A percentile compares a stretch with the other conserved stretches of the same genome.
Evolutionary conservation across 2,888 invertebrate species (phyloP).

Genomic region (Sipunculus nudus): DNA sequence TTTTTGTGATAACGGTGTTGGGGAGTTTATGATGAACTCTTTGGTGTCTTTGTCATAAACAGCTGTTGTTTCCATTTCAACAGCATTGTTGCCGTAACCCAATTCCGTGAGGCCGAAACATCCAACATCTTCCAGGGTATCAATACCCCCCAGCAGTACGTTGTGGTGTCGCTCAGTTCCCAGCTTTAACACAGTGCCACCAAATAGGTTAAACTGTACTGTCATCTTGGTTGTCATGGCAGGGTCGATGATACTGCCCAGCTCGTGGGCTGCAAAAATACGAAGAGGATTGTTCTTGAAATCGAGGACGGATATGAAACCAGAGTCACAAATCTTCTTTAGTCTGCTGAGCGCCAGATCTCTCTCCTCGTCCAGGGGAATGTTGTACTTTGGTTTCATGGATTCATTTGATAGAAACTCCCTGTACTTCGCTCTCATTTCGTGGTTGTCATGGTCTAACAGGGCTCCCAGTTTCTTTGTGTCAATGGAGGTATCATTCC

Average conservation of each 20-base stretch:
- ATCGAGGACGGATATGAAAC: conserved; percentile 39
- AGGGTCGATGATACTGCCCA: conserved; percentile 38
- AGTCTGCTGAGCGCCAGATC: conserved; percentile 35
- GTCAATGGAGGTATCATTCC: conserved; percentile 19
- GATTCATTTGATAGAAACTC: conserved; percentile 23
- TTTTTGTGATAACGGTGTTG: conserved; percentile 37
- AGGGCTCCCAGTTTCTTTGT: conserved; percentile 24
- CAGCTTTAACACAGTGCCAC: conserved; percentile 58
- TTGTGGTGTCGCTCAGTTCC: conserved; percentile 61
- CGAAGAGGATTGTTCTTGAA: conserved; percentile 37
- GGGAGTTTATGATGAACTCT: conserved; percentile 39
- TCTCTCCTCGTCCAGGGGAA: conserved; percentile 34
- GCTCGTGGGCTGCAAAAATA: conserved; percentile 40
- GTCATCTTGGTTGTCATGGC: conserved; percentile 42
- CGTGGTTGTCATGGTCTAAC: conserved; percentile 38
- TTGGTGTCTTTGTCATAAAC: conserved; percentile 34
- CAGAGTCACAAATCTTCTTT: conserved; percentile 36
- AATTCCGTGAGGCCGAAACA: conserved; percentile 41
- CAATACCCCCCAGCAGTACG: conserved; percentile 44
- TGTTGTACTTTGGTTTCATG: conserved; percentile 32
- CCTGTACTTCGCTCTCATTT: conserved; percentile 31
- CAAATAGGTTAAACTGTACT: conserved; percentile 57
- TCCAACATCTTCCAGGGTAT: conserved; percentile 36
- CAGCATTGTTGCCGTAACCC: conserved; percentile 43
- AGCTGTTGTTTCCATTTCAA: conserved; percentile 44